These are phyloP conservation scores for Patiria miniata DNA, from an alignment of 35 echinoderm and acorn worm species.

Conservation along the genomic window DNA sequence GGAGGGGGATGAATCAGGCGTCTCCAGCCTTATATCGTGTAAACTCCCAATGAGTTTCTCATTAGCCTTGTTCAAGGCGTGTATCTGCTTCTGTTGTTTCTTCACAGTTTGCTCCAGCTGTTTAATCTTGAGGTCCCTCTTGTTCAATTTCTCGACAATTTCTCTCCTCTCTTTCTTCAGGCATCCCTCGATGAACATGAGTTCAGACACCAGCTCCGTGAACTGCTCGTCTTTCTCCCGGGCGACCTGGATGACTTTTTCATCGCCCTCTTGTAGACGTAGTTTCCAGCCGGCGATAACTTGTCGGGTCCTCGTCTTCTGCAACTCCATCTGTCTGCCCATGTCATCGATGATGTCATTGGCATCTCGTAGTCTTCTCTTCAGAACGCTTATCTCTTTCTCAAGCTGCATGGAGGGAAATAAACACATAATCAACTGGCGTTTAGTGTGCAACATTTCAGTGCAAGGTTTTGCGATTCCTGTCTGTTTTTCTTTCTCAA, in stretches of 20 bases:
- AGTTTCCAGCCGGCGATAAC: conserved; percentile 68
- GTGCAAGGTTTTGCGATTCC: too few relatives aligned
- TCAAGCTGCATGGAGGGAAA: conserved; percentile 31
- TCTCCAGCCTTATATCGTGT: conserved; percentile 39
- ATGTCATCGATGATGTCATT: conserved; percentile 58
- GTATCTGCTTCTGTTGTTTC: conserved; percentile 75
- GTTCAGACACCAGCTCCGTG: conserved; percentile 68
- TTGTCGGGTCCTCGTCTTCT: conserved; percentile 69
- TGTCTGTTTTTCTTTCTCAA: too few relatives aligned
- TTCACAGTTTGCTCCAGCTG: conserved; percentile 56
- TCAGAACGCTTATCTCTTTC: conserved; percentile 59
- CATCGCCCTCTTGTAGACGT: conserved; percentile 66
- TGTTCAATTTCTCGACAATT: conserved; percentile 21
- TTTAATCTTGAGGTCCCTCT: conserved; percentile 49
- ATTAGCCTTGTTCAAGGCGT: conserved; percentile 80
- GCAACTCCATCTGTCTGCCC: conserved; percentile 58
- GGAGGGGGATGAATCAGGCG: neutral
- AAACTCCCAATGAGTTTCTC: conserved; percentile 71
- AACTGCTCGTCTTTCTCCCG: conserved; percentile 76
- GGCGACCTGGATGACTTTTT: conserved; percentile 54
- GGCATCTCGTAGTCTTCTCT: conserved; percentile 36
- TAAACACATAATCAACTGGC: neutral
- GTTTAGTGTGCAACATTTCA: too few relatives aligned
- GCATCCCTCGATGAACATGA: conserved; percentile 84
- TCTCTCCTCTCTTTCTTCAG: conserved; percentile 46